Evolutionary conservation across 2,797 vertebrate species (phyloP), one percentile per base, ranked within the genome.

Genomic region (Cossypha caffra): DNA sequence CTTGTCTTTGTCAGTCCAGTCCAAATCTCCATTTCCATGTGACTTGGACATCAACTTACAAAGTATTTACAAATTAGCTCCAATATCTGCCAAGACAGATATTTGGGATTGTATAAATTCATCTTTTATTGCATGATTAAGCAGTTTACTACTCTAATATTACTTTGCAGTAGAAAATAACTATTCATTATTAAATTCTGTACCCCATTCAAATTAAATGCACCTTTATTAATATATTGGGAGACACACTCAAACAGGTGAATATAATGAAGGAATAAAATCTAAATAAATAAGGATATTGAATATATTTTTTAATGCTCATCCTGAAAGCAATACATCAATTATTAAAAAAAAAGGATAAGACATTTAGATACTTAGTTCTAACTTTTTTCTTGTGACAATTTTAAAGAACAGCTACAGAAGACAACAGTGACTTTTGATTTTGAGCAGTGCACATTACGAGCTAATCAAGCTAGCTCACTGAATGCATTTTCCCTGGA

Each of bases 1-100:
- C 81, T 97, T 97, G 96, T 95, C 94, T 94, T 93, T 97, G 68
- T 97, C 95, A 97, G 75, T 69, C 64, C 68, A 93, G 93, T 94
- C 86, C 93, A 96, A 97, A 96, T 92, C 73, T 89, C 48, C 66
- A 74, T 74, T 89, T 95, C 45, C 47, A 71, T 35, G 51, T 75
- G 47, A 84, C 59, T 84, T 83, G 38, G 87, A 90, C 58, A 95
- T 90, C 64, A 94, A 85, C 74, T 96, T 96, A 82, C 25, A 40
- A 93, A 96, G 89, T 87, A 74, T 87, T 97, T 95, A 97, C 91
- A 95, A 96, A 94, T 94, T 82, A 93, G 28, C 88, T 73, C 37
- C 25, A 78, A 77, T 89, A 96, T 92, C 59, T 87, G 90, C 90
- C 80, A 72, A 88, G 81, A 88, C 88, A 94, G 90, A 58, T 95